Evolutionary conservation across 1,140 invertebrate genomes (phyloP).

Genomic region (Caerostris darwini): DNA sequence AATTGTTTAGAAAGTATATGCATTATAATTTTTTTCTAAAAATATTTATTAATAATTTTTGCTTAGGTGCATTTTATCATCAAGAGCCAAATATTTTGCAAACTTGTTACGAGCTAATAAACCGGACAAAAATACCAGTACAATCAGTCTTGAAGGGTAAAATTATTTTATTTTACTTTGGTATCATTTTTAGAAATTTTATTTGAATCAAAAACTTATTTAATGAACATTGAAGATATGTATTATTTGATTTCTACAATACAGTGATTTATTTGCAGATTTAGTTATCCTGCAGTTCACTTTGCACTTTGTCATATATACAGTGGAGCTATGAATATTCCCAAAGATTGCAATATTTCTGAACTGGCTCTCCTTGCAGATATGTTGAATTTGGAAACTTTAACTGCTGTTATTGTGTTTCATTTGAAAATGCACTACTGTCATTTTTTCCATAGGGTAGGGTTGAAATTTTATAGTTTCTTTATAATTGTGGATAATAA

Average conservation of each 20-base stretch:
- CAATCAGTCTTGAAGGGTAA: conserved; percentile 92
- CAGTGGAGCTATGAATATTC: conserved; percentile 91
- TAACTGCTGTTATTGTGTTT: conserved; percentile 94
- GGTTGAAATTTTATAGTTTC: conserved; percentile 56
- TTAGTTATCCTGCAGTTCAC: conserved; percentile 91
- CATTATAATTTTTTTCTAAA: too few relatives aligned
- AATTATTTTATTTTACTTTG: conserved; percentile 78
- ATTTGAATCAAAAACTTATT: background rate
- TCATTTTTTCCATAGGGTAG: conserved; percentile 93
- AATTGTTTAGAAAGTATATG: too few relatives aligned
- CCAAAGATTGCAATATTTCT: conserved; percentile 91
- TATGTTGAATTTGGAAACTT: conserved; percentile 92
- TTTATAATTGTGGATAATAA: too few relatives aligned
- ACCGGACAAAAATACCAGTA: conserved; percentile 89
- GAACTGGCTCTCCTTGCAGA: conserved; percentile 93
- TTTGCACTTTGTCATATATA: conserved; percentile 96
- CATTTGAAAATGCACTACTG: conserved; percentile 94
- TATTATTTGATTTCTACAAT: conserved; percentile 45
- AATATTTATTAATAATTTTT: background rate
- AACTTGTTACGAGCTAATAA: conserved; percentile 92
- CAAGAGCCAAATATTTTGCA: conserved; percentile 94
- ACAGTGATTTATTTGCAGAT: conserved; percentile 83
- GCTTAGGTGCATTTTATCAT: conserved; percentile 89
- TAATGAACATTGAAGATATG: background rate
- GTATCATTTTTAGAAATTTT: background rate